Conservation (phyloP, 1,140 invertebrate genomes). For the Drosophila rufa region DNA sequence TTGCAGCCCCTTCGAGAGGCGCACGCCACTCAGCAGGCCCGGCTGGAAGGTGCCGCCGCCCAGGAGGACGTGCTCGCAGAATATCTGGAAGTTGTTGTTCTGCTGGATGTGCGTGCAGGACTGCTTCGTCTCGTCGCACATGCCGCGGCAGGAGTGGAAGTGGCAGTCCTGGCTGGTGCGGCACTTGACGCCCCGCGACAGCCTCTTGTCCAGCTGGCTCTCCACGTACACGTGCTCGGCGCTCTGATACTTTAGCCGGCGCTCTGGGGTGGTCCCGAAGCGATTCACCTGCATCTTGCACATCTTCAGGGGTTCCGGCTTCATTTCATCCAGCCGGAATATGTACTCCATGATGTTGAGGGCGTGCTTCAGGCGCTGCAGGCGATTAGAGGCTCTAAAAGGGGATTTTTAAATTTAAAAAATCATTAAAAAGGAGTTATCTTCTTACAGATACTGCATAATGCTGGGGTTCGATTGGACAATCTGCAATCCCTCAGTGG, state of each 20-base stretch:
- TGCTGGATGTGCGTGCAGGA: slow-evolving; percentile 72
- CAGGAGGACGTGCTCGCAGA: slow-evolving; percentile 70
- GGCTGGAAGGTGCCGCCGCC: slow-evolving; percentile 70
- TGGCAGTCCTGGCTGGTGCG: slow-evolving; percentile 64
- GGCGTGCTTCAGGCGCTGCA: slow-evolving; percentile 74
- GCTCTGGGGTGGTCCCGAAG: slow-evolving; percentile 72
- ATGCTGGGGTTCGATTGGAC: slow-evolving; percentile 71
- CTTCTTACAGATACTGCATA: slow-evolving; percentile 73
- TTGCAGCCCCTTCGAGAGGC: slow-evolving; percentile 54
- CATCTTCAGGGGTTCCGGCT: slow-evolving; percentile 80
- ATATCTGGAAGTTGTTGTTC: slow-evolving; percentile 81
- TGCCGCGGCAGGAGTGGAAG: slow-evolving; percentile 70
- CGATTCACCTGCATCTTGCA: slow-evolving; percentile 79
- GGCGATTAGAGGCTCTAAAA: slow-evolving; percentile 66
- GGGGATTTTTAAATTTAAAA: neutral
- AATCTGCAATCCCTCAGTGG: slow-evolving; percentile 71
- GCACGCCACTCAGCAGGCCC: slow-evolving; percentile 66
- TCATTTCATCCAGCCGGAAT: slow-evolving; percentile 77
- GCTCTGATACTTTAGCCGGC: slow-evolving; percentile 74
- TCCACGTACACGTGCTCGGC: slow-evolving; percentile 75
- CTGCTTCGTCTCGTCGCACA: slow-evolving; percentile 60
- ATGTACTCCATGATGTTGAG: slow-evolving; percentile 80
- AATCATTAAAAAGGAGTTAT: too few relatives aligned
- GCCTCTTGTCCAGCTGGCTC: slow-evolving; percentile 72
- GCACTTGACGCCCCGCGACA: slow-evolving; percentile 68